Base-by-base conservation (phyloP, 2,113 vertebrate species). In the Orthochromis malagaraziensis region DNA sequence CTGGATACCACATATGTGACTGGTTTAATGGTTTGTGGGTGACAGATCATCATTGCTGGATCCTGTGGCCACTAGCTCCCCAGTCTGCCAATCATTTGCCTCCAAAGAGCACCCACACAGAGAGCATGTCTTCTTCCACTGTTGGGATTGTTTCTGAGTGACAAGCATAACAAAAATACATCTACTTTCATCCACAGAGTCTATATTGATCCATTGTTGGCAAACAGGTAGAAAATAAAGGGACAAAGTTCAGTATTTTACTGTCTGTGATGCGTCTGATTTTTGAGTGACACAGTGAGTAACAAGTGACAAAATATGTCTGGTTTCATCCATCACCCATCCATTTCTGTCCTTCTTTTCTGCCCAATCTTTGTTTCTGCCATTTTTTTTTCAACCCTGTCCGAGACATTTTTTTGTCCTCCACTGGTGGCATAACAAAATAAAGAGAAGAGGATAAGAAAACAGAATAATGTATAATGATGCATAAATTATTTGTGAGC, bases 1-100 rank as follows among this genome's bases (percentile, higher is more conserved):
- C 16, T 58, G 65, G 57, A 84, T 51, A 85, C 84, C 63, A 73
- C 47, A 70, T 84, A 87, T 82, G 51, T 77, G 70, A 90, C 83
- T 85, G 80, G 42, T 82, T 85, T 89, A 91, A 92, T 93, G 57
- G 89, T 63, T 57, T 87, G 77, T 35, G 60, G 89, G 79, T 91
- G 92, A 93, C 90, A 85, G 82, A 93, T 91, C 86, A 83, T 92
- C 92, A 85, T 53, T 45, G 85, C 82, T 85, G 79, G 65, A 83
- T 90, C 45, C 49, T 29, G 65, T 79, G 87, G 90, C 75, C 90
- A 94, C 88, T 79, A 75, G 84, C 86, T 90, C 84, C 91, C 85
- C 81, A 42, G 73, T 84, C 88, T 94, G 91, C 87, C 90, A 89
- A 82, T 94, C 90, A 89, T 42, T 35, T 45, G 13, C 73, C 47